A percentile compares a stretch with the other conserved stretches of the same genome.
Evolutionary conservation across 1,140 invertebrate genomes (phyloP).

Genomic region (Dysdera silvatica): DNA sequence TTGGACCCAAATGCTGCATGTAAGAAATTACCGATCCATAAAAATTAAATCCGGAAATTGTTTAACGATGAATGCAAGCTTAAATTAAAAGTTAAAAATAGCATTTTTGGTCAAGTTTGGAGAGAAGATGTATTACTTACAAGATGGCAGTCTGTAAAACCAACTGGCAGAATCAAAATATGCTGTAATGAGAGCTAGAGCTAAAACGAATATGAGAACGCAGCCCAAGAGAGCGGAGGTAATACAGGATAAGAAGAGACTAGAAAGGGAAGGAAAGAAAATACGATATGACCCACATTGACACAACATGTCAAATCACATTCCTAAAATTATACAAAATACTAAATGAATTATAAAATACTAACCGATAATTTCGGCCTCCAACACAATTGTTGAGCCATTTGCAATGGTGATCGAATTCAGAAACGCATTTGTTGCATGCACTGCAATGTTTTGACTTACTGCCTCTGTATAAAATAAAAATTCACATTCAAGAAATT

Average conservation of each 20-base stretch:
- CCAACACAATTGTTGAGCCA: conserved; percentile 97
- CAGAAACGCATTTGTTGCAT: conserved; percentile 91
- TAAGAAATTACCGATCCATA: too few species aligned
- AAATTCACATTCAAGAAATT: neutral
- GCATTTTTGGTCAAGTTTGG: too few species aligned
- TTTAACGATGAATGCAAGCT: too few species aligned
- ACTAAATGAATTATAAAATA: conserved; percentile 11
- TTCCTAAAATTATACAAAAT: conserved; percentile 7
- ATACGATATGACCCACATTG: neutral
- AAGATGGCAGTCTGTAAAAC: conserved; percentile 10
- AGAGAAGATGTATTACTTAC: neutral
- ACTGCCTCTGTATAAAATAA: conserved; percentile 38
- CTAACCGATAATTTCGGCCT: conserved; percentile 67
- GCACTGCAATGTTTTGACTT: conserved; percentile 84
- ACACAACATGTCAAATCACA: neutral
- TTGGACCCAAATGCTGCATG: too few species aligned
- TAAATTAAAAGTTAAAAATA: too few species aligned
- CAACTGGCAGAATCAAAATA: conserved; percentile 51
- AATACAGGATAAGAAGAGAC: conserved; percentile 73
- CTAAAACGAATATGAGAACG: conserved; percentile 47
- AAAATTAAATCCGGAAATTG: too few species aligned
- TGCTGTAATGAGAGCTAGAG: conserved; percentile 57
- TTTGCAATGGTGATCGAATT: conserved; percentile 91
- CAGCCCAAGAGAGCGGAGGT: conserved; percentile 69
- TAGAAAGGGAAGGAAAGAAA: conserved; percentile 35